Base-by-base conservation (phyloP, 2,113 vertebrate genomes). In the Pundamilia nyererei region DNA sequence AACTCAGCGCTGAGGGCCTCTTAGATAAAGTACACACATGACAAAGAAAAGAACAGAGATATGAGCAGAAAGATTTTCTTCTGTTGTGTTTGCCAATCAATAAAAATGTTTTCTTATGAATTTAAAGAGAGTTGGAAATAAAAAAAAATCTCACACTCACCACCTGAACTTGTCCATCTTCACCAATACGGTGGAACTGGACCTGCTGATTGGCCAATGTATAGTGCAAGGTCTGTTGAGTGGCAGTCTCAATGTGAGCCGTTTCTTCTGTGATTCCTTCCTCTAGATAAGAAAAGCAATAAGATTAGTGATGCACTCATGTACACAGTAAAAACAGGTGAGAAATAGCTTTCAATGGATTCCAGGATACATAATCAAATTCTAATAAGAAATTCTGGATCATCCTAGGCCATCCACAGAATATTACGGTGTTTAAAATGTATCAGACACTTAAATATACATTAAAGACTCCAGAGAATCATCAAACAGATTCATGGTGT, bases 81-180 rank as follows among this genome's bases (percentile, higher is more conserved):
- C 45, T 49, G 42, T 24, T 42, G 14, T 24, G 21, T 38, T 72
- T 45, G 15, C 9, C 24, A 31, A 31, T 19, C 26, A 3, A 49
- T 31, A 77, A 31, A 49, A 75, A 47, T 47, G 4, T 62, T 3
- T 49, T 54, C 7, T 21, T 3, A 26, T 29, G 19, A 24, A 80
- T 49, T 82, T 26, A 53, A 15, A 77, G 13, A 77, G n/a, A 65
- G 35, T 81, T 5, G 81, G 6, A 2, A 3, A 51, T 9, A 79
- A 31, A 5, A 65, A 65, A 85, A 87, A 4, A n/a, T 19, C n/a
- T n/a, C 35, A 81, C 70, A 95, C 98, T 93, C 96, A 99, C 99
- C 97, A 99, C 98, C 96, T 99, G 99, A 49, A 99, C 98, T 94
- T 99, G 98, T 19, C 99, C 99, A 13, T 99, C 99, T 87, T 99